These are phyloP conservation scores for Haliclona indistincta DNA, from an alignment of 37 sponge, comb jelly and placozoan genomes.

Conservation along the genomic window DNA sequence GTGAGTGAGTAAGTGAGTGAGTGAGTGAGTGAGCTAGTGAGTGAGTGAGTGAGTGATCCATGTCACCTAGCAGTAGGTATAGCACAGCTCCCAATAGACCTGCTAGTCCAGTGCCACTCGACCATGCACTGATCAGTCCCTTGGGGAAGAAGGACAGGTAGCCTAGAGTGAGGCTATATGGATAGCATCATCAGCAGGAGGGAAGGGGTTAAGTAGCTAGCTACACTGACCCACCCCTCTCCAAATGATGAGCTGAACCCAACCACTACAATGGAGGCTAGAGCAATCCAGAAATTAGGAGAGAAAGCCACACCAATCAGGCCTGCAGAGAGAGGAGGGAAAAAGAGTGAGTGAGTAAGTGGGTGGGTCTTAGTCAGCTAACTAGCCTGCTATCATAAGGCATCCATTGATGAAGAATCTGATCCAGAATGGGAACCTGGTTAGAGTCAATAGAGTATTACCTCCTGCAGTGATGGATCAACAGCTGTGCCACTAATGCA, in stretches of 20 bases:
- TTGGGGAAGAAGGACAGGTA: slow-evolving; percentile 20
- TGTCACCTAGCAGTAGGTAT: slow-evolving; percentile 43
- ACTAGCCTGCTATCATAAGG: slow-evolving; percentile 37
- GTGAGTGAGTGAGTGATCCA: slow-evolving; percentile 21
- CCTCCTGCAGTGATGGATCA: too few species aligned
- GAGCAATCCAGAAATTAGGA: slow-evolving; percentile 41
- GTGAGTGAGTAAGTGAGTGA: too few species aligned
- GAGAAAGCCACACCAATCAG: slow-evolving; percentile 40
- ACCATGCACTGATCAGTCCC: slow-evolving; percentile 57
- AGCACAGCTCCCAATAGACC: slow-evolving; percentile 64
- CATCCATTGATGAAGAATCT: slow-evolving; percentile 44
- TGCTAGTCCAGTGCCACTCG: slow-evolving; percentile 74
- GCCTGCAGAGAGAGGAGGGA: neutral
- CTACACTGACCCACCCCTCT: slow-evolving; percentile 22
- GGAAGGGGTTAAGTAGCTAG: neutral
- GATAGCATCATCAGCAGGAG: neutral
- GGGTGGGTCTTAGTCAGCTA: neutral
- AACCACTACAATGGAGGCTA: slow-evolving; percentile 23
- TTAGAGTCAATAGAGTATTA: slow-evolving; percentile 4
- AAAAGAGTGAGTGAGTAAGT: neutral
- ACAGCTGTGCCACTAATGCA: too few species aligned
- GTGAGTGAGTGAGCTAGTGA: too few species aligned
- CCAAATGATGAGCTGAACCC: slow-evolving; percentile 36
- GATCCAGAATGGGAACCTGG: slow-evolving; percentile 30
- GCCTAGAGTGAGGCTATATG: slow-evolving; percentile 34